Evolutionary conservation across 1,140 invertebrate genomes (phyloP).

Genomic region (Apis cerana): DNA sequence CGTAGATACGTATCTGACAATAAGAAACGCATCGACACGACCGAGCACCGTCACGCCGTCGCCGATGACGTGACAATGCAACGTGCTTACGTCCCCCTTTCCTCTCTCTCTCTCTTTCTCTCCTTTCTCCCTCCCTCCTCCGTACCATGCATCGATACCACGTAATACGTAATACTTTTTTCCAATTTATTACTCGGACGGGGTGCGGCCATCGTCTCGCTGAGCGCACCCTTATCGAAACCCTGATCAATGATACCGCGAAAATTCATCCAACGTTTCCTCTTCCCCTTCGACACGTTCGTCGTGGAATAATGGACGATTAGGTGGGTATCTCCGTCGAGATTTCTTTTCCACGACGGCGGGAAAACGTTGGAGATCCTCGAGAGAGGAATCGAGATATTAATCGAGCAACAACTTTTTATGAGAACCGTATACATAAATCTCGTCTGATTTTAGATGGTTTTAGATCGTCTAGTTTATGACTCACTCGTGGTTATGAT

Average conservation of each 20-base stretch:
- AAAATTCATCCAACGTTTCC: not conserved
- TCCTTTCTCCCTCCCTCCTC: not conserved
- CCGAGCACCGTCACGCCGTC: conserved; percentile 57
- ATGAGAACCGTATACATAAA: no score
- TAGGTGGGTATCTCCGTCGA: no score
- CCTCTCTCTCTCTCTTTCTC: not conserved
- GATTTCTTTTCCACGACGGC: not conserved
- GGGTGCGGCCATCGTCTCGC: not conserved
- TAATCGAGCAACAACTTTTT: no score
- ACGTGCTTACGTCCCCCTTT: conserved; percentile 44
- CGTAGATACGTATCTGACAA: conserved; percentile 76
- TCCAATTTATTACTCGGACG: conserved; percentile 9
- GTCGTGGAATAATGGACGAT: not conserved
- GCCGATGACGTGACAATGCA: conserved; percentile 59
- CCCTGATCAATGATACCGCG: not conserved
- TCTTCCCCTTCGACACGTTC: no score
- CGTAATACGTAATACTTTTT: conserved; percentile 1
- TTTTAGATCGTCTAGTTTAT: conserved; percentile 51
- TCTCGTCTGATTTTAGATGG: not conserved
- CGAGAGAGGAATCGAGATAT: no score
- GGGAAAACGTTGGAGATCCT: no score
- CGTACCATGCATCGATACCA: not conserved
- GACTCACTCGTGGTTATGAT: conserved; percentile 22
- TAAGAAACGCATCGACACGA: conserved; percentile 74
- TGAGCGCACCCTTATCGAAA: not conserved